These are phyloP conservation scores for Protosalanx chinensis DNA, from an alignment of 2,797 vertebrate species.

Conservation along the genomic window DNA sequence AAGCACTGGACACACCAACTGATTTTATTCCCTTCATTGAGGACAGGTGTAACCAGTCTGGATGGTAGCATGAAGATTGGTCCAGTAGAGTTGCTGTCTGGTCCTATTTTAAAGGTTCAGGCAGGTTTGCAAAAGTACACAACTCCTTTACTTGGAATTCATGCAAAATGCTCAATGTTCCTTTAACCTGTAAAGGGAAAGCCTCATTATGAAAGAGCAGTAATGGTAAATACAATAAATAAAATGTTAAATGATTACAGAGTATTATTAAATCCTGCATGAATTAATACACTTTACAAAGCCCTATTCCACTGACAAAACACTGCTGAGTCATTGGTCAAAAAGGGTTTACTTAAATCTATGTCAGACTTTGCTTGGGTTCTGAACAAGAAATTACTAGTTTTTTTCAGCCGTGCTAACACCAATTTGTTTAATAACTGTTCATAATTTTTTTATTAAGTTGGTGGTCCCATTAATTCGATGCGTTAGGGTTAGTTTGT, in stretches of 20 bases:
- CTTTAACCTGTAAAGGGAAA: slow-evolving; percentile 61
- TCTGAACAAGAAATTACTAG: too few relatives aligned
- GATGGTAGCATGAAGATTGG: not conserved
- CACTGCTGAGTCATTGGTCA: too few relatives aligned
- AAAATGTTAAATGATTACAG: not conserved
- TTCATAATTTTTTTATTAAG: too few relatives aligned
- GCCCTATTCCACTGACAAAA: too few relatives aligned
- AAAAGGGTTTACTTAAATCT: too few relatives aligned
- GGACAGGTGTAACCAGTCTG: not conserved
- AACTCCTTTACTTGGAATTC: slow-evolving; percentile 1
- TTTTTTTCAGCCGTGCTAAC: too few relatives aligned
- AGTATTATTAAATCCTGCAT: not conserved
- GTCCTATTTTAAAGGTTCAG: slow-evolving; percentile 5
- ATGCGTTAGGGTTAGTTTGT: too few relatives aligned
- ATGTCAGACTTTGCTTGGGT: too few relatives aligned
- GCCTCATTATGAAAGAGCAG: not conserved
- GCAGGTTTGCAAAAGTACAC: slow-evolving; percentile 12
- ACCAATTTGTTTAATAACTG: too few relatives aligned
- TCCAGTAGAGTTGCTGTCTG: not conserved
- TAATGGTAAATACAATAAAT: not conserved
- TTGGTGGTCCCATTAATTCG: too few relatives aligned
- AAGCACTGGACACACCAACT: not conserved
- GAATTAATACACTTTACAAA: too few relatives aligned
- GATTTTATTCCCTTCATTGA: not conserved
- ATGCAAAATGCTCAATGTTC: slow-evolving; percentile 66